A percentile compares a stretch with the other conserved stretches of the same genome.
Conservation (phyloP, 2,797 vertebrate species). For the Glyptemys insculpta region DNA sequence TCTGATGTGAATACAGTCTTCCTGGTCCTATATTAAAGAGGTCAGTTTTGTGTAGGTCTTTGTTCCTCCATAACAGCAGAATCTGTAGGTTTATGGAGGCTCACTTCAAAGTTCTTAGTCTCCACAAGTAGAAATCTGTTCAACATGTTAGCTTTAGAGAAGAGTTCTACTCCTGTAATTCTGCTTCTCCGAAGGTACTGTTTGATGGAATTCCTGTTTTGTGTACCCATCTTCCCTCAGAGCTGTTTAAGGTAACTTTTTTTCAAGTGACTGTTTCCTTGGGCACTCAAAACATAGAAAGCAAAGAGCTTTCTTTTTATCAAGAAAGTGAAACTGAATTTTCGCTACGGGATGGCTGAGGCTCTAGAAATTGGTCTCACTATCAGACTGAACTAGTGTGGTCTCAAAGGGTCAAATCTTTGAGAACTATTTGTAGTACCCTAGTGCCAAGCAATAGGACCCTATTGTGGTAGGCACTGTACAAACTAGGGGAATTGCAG, state of each 20-base stretch:
- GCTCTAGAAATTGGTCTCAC: neutral
- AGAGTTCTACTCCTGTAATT: neutral
- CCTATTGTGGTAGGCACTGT: neutral
- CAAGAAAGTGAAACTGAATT: neutral
- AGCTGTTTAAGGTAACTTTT: neutral
- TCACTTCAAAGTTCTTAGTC: neutral
- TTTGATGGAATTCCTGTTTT: neutral
- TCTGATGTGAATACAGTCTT: no score
- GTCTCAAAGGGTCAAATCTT: neutral
- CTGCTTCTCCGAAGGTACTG: neutral
- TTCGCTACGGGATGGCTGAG: neutral
- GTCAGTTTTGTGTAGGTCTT: neutral
- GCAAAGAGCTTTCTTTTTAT: neutral
- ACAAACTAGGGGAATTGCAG: neutral
- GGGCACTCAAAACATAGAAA: neutral
- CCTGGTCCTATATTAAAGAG: neutral
- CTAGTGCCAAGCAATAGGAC: neutral
- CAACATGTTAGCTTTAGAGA: neutral
- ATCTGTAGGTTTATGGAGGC: neutral
- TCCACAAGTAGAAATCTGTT: neutral
- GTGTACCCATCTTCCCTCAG: neutral
- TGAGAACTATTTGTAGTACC: neutral
- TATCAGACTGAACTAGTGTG: neutral
- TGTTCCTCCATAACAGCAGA: neutral
- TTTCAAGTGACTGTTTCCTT: neutral